phyloP scores from a whole-genome alignment of 2,797 vertebrate genomes.

The Momotus momota region DNA sequence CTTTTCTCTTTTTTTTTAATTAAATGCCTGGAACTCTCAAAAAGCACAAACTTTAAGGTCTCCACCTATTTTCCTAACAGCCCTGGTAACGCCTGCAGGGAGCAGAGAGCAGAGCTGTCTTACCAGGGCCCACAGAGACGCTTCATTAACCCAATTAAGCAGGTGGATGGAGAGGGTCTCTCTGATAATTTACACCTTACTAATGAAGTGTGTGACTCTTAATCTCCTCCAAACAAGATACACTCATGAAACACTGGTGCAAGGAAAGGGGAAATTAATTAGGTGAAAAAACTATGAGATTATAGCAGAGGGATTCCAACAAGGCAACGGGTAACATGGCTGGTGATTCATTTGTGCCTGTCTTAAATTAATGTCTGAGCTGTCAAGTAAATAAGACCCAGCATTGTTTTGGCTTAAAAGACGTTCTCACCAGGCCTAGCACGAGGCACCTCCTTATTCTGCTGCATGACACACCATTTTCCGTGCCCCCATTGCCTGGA shows the following conservation, averaged over 20 bases:
- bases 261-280: slow-evolving; percentile 92
- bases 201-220: slow-evolving; percentile 90
- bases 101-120: slow-evolving; percentile 72
- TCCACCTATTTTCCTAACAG: slow-evolving; percentile 70
- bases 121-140: slow-evolving; percentile 83
- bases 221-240: slow-evolving; percentile 93
- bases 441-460: slow-evolving; percentile 36
- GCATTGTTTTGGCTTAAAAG: slow-evolving; percentile 65
- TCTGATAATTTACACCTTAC: slow-evolving; percentile 92
- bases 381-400: slow-evolving; percentile 75
- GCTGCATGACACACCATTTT: slow-evolving; percentile 2
- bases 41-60: slow-evolving; percentile 10
- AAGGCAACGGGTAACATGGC: slow-evolving; percentile 84
- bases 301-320: slow-evolving; percentile 87
- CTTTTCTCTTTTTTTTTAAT: background rate
- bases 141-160: slow-evolving; percentile 93
- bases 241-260: slow-evolving; percentile 88
- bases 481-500: background rate
- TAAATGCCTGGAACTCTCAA: background rate
- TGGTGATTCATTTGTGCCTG: slow-evolving; percentile 79
- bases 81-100: slow-evolving; percentile 70
- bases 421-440: slow-evolving; percentile 41
- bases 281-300: slow-evolving; percentile 91
- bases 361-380: slow-evolving; percentile 76
- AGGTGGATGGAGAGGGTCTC: slow-evolving; percentile 89